Evolutionary conservation across 2,797 vertebrate species (phyloP).

Genomic region (Anguilla obscura): DNA sequence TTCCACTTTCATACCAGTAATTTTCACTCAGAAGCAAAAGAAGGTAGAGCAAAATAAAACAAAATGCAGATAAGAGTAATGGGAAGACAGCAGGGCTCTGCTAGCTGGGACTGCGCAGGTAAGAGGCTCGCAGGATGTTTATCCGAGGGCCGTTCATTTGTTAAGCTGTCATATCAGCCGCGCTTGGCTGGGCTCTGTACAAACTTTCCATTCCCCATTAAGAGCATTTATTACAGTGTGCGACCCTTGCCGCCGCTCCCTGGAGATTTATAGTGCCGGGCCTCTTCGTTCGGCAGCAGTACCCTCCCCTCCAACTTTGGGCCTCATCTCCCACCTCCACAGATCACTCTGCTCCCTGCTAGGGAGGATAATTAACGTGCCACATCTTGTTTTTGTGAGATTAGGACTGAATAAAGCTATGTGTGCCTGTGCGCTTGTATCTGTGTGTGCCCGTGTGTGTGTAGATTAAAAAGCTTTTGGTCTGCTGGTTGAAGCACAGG

Average conservation of each 20-base stretch:
- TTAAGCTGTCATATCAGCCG: constrained; percentile 32
- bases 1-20: not conserved
- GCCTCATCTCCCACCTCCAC: not conserved
- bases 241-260: not conserved
- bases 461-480: not conserved
- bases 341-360: not conserved
- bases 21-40: not conserved
- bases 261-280: constrained; percentile 20
- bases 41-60: not conserved
- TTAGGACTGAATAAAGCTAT: constrained; percentile 7
- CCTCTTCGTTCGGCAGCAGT: not conserved
- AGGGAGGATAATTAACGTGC: constrained; percentile 20
- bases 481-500: not conserved
- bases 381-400: constrained; percentile 12
- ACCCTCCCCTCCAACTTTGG: not conserved
- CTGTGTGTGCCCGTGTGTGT: not conserved
- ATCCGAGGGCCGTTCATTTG: constrained; percentile 1
- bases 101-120: not conserved
- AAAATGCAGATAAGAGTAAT: not conserved
- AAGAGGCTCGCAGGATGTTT: constrained; percentile 9
- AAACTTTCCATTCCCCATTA: constrained; percentile 24
- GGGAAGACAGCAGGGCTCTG: not conserved
- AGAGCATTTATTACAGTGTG: constrained; percentile 15
- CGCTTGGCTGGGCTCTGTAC: not conserved
- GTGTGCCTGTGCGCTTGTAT: not conserved